Conservation (phyloP, 2,113 vertebrate genomes). For the Chamaetylas fuelleborni region DNA sequence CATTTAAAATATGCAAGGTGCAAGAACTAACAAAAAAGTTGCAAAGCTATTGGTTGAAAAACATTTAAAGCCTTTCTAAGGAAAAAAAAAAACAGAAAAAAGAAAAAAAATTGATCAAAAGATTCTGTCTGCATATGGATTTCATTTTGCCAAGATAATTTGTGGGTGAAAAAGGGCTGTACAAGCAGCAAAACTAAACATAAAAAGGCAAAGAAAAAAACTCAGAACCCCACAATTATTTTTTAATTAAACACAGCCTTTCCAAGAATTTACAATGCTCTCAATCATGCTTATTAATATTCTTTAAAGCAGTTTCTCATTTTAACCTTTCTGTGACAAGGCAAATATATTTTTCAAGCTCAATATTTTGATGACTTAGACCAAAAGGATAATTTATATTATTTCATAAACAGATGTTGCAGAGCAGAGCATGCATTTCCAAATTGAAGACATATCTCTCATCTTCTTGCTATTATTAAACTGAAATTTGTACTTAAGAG, state of each 20-base stretch:
- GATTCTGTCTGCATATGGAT: neutral
- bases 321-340: neutral
- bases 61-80: neutral
- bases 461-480: neutral
- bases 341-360: neutral
- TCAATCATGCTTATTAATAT: neutral
- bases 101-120: neutral
- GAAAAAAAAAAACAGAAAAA: neutral
- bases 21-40: neutral
- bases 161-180: neutral
- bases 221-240: fast-evolving
- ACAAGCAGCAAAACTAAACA: neutral
- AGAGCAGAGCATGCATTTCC: neutral
- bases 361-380: neutral
- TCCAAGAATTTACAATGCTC: neutral
- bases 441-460: neutral
- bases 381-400: neutral
- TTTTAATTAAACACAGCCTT: neutral
- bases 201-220: neutral
- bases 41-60: neutral
- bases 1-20: neutral
- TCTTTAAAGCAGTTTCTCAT: neutral
- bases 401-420: neutral
- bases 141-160: neutral
- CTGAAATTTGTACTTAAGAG: neutral